phyloP scores from a whole-genome alignment of 2,888 invertebrate genomes.

The Stenodema calcarata region DNA sequence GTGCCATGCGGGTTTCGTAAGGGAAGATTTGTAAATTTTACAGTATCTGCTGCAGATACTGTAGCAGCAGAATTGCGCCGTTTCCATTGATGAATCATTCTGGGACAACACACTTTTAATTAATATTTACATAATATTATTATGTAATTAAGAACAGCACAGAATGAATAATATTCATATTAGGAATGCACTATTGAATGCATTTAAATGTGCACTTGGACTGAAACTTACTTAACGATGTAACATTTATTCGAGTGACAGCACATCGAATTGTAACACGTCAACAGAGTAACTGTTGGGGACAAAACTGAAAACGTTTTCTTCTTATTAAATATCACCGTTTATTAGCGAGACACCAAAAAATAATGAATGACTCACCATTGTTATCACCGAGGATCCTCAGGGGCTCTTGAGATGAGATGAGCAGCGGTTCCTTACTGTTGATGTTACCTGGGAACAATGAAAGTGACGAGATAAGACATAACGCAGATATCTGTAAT shows the following conservation, averaged over 20 bases:
- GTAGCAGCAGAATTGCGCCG: no score
- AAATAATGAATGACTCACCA: conserved; percentile 35
- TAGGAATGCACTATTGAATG: no score
- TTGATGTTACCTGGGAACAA: conserved; percentile 33
- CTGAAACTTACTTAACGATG: background rate
- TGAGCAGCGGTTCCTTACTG: conserved; percentile 23
- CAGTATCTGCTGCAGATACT: no score
- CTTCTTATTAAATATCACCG: background rate
- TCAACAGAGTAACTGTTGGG: background rate
- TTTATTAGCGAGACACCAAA: background rate
- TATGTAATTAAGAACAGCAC: no score
- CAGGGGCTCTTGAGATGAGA: conserved; percentile 40
- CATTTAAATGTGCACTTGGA: no score
- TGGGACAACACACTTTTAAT: no score
- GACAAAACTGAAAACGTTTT: background rate
- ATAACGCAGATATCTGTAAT: background rate
- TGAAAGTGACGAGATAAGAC: background rate
- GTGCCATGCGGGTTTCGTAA: no score
- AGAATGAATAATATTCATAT: no score
- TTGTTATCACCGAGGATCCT: conserved; percentile 45
- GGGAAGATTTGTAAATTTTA: no score
- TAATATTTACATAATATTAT: no score
- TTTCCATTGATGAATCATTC: no score
- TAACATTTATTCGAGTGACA: background rate
- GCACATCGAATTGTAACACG: background rate